Percentiles rank a stretch among this genome's conserved stretches.
Conservation (phyloP, 1,140 invertebrate genomes). For the Cheumatopsyche charites region DNA sequence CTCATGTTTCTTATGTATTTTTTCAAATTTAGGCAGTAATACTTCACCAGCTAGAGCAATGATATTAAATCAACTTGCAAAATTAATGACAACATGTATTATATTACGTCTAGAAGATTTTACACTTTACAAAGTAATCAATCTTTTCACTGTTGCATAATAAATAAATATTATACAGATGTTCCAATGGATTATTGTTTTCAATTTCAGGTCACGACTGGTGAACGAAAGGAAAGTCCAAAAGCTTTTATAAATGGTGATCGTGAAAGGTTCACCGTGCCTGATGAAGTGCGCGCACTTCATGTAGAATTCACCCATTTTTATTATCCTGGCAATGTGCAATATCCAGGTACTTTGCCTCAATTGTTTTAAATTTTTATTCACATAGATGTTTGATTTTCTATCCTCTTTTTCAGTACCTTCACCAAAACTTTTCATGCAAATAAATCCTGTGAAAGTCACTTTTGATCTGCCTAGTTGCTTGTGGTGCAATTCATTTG, state of each 20-base stretch:
- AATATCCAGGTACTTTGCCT: slow-evolving; percentile 81
- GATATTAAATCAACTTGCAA: slow-evolving; percentile 76
- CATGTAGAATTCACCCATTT: slow-evolving; percentile 97
- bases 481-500: slow-evolving; percentile 94
- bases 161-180: not conserved
- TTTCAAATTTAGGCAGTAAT: slow-evolving; percentile 32
- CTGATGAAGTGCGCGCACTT: slow-evolving; percentile 85
- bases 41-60: slow-evolving; percentile 68
- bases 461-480: slow-evolving; percentile 84
- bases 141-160: too few relatives aligned
- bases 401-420: slow-evolving; percentile 70
- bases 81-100: slow-evolving; percentile 91
- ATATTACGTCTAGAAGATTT: slow-evolving; percentile 90
- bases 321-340: slow-evolving; percentile 93
- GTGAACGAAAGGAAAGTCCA: slow-evolving; percentile 53
- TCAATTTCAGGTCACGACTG: slow-evolving; percentile 57
- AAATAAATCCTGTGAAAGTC: slow-evolving; percentile 87
- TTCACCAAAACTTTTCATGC: slow-evolving; percentile 88
- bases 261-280: slow-evolving; percentile 80
- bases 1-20: not conserved
- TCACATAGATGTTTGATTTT: slow-evolving; percentile 44
- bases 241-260: slow-evolving; percentile 70
- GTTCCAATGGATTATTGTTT: not conserved
- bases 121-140: slow-evolving; percentile 76
- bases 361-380: not conserved